Evolutionary conservation across 1,140 invertebrate genomes (phyloP).

Genomic region (Phenacoccus solenopsis): DNA sequence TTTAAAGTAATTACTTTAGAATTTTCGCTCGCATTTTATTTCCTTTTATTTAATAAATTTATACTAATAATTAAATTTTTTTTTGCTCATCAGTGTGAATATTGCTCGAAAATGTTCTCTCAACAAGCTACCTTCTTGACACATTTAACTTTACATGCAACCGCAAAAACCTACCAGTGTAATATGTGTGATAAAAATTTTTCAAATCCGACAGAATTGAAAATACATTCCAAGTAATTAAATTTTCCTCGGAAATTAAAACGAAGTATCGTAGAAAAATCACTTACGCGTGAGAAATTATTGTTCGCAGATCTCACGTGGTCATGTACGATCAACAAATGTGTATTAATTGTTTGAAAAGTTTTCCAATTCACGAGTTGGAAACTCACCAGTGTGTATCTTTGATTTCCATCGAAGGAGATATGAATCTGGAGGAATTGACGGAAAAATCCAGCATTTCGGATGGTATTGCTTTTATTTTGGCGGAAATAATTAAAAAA

Average conservation of each 20-base stretch:
- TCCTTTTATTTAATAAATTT: background rate
- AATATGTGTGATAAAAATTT: background rate
- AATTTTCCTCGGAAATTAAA: no score
- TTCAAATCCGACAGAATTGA: background rate
- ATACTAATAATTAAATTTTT: background rate
- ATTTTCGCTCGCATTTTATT: no score
- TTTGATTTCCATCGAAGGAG: no score
- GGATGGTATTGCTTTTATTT: no score
- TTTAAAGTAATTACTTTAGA: background rate
- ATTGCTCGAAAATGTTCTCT: background rate
- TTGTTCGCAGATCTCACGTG: background rate
- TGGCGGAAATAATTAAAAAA: background rate
- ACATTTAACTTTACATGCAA: background rate
- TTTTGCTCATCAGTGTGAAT: background rate
- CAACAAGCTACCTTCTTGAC: background rate
- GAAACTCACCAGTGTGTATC: background rate
- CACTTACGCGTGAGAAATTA: no score
- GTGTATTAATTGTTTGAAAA: background rate
- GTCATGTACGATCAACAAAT: background rate
- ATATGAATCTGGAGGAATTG: no score
- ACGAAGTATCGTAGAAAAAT: no score
- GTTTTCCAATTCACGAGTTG: background rate
- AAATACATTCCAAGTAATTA: conserved; percentile 11
- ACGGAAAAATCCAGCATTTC: no score
- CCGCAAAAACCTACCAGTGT: background rate